Conservation (phyloP, 2,797 vertebrate genomes). For the Delichon dasypus region DNA sequence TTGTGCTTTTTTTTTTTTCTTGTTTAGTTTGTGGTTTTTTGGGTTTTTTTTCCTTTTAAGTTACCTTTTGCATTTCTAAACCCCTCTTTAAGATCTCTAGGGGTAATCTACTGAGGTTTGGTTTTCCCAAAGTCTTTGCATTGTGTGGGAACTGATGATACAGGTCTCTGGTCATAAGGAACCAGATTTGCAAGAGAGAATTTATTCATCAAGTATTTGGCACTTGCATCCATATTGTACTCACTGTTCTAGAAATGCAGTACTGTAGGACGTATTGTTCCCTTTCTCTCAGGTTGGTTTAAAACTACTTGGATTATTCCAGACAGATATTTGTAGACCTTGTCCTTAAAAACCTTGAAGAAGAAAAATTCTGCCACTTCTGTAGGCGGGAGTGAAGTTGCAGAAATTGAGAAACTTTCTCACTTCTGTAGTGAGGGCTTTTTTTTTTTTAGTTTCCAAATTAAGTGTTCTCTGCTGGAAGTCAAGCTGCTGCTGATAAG, state of each 20-base stretch:
- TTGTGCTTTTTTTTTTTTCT: neutral
- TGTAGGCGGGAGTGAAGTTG: slow-evolving; percentile 35
- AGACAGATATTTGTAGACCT: slow-evolving; percentile 21
- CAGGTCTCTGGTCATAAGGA: neutral
- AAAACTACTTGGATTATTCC: neutral
- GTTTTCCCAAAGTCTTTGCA: neutral
- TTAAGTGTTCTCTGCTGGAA: slow-evolving; percentile 19
- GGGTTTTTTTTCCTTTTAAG: neutral
- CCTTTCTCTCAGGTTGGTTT: neutral
- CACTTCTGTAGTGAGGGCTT: neutral
- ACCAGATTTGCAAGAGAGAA: neutral
- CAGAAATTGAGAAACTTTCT: slow-evolving; percentile 41
- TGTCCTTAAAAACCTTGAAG: slow-evolving; percentile 36
- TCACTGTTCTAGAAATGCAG: neutral
- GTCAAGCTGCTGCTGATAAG: neutral
- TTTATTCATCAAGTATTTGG: neutral
- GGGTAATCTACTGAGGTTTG: neutral
- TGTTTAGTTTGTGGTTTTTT: fast-evolving
- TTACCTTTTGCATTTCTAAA: neutral
- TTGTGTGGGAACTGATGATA: neutral
- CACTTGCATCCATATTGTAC: neutral
- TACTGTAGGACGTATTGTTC: neutral
- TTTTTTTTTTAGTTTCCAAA: neutral
- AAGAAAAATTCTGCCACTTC: neutral
- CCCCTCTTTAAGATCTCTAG: neutral